Percentiles rank a stretch among this genome's conserved stretches.
Conservation (phyloP, 2,888 invertebrate species). For the Nomada goodeniana region DNA sequence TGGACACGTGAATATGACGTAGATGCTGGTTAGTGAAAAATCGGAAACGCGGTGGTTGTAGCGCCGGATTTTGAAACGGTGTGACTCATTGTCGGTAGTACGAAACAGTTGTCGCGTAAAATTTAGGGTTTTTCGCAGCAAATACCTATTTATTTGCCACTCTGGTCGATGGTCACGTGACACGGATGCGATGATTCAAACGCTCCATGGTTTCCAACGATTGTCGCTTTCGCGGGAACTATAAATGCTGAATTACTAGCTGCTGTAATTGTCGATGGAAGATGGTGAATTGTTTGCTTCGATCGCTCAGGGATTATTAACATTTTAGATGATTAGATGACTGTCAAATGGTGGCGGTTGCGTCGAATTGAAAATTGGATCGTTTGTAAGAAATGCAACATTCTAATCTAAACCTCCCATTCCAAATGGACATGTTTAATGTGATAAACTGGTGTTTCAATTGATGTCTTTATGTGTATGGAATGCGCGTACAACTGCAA, state of each 20-base stretch:
- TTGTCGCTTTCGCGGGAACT: constrained; percentile 3
- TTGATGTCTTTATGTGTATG: neutral
- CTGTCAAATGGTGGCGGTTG: neutral
- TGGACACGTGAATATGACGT: constrained; percentile 50
- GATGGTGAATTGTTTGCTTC: neutral
- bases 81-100: constrained; percentile 53
- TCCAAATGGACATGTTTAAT: neutral
- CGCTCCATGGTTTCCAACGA: neutral
- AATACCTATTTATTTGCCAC: neutral
- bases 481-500: constrained; percentile 1
- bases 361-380: neutral
- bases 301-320: neutral
- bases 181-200: constrained; percentile 33
- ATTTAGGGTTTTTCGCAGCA: constrained; percentile 1
- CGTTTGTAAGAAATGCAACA: neutral
- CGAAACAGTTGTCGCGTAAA: constrained; percentile 29
- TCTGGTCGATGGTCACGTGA: constrained; percentile 19
- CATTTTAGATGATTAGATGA: neutral
- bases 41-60: constrained; percentile 59
- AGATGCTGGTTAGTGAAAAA: constrained; percentile 49
- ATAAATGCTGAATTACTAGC: neutral
- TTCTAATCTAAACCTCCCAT: constrained; percentile 27
- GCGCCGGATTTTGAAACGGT: constrained; percentile 57
- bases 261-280: too few relatives aligned
- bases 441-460: neutral